phyloP scores from a whole-genome alignment of 2,113 vertebrate species.

The Thunnus thynnus region DNA sequence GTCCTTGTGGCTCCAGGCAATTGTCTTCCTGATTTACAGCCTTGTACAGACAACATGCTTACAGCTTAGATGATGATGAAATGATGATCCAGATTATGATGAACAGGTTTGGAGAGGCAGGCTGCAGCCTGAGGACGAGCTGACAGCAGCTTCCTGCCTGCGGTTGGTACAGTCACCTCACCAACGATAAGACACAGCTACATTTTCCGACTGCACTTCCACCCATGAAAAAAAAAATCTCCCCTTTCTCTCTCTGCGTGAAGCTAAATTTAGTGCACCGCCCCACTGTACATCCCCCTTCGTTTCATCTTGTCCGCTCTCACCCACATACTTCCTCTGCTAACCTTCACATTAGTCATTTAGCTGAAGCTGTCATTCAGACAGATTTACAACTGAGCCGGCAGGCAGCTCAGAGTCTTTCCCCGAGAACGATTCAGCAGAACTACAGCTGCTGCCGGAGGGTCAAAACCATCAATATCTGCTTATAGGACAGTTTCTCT shows the following conservation, averaged over 20 bases:
- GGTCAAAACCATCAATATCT: background rate
- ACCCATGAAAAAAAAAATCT: background rate
- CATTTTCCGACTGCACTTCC: slow-evolving; percentile 52
- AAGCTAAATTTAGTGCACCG: slow-evolving; percentile 23
- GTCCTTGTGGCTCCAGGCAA: background rate
- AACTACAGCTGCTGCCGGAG: background rate
- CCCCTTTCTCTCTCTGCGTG: background rate
- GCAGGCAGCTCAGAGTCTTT: background rate
- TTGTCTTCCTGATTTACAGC: background rate
- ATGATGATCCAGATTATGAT: background rate
- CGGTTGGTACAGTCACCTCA: slow-evolving; percentile 38
- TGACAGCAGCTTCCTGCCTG: slow-evolving; percentile 59
- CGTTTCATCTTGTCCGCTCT: slow-evolving; percentile 19
- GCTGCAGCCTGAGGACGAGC: background rate
- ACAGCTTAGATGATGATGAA: too few species aligned
- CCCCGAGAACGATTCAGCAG: background rate
- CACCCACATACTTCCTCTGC: slow-evolving; percentile 62
- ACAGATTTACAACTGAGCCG: background rate
- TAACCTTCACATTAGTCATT: slow-evolving; percentile 20
- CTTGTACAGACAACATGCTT: background rate
- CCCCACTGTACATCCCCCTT: slow-evolving; percentile 4
- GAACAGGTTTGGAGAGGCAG: background rate
- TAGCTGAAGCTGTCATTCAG: background rate
- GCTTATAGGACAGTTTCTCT: background rate
- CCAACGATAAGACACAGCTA: slow-evolving; percentile 14